A percentile compares a stretch with the other conserved stretches of the same genome.
Conservation (phyloP, 2,797 vertebrate species). For the Pseudotriccus pelzelni region DNA sequence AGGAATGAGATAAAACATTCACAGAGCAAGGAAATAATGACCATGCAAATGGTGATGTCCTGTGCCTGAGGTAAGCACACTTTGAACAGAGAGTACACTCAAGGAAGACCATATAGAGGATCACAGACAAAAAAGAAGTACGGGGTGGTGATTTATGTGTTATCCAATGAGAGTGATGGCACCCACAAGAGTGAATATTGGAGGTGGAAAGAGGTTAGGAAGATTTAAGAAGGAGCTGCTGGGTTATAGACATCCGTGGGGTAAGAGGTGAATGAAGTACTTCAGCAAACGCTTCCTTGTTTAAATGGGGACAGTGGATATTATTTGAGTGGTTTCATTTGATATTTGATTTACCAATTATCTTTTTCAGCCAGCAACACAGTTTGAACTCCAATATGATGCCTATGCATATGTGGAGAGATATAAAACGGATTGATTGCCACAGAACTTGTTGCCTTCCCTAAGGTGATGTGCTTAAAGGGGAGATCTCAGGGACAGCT, state of each 20-base stretch:
- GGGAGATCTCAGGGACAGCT: slow-evolving; percentile 10
- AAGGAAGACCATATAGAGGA: not conserved
- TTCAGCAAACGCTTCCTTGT: not conserved
- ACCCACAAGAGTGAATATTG: not conserved
- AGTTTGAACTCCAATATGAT: not conserved
- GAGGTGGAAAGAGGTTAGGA: not conserved
- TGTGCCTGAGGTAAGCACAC: not conserved
- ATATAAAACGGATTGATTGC: slow-evolving; percentile 47
- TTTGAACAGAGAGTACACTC: not conserved
- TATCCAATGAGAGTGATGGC: not conserved
- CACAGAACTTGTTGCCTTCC: slow-evolving; percentile 43
- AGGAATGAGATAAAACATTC: not conserved
- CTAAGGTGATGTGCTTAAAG: slow-evolving; percentile 3
- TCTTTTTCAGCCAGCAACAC: not conserved
- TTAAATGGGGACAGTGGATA: not conserved
- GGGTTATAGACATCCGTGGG: not conserved
- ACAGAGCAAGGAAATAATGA: not conserved
- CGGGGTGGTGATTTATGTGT: not conserved
- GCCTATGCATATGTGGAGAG: slow-evolving; percentile 9
- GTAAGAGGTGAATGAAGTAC: not conserved
- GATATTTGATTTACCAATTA: slow-evolving; percentile 34
- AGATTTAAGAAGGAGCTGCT: not conserved
- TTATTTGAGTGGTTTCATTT: not conserved
- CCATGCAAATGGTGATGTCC: not conserved
- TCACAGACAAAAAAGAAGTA: not conserved